phyloP scores from a whole-genome alignment of 2,113 vertebrate species.

The Isurus oxyrinchus region DNA sequence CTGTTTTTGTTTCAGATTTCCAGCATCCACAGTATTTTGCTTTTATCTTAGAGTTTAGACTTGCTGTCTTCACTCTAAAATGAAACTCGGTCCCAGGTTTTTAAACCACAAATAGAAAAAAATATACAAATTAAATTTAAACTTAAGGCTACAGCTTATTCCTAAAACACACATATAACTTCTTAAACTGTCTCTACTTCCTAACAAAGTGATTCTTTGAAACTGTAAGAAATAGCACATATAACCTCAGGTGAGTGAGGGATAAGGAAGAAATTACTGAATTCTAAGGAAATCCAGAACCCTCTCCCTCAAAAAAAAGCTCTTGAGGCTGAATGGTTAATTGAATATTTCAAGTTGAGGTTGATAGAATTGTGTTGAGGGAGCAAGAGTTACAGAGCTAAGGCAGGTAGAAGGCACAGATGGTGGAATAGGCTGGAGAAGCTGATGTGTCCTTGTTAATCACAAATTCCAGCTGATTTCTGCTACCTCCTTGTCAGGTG shows the following conservation, averaged over 20 bases:
- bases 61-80: too few relatives aligned
- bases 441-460: not conserved
- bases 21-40: too few relatives aligned
- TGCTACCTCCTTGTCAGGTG: not conserved
- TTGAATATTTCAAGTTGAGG: not conserved
- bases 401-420: not conserved
- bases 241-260: not conserved
- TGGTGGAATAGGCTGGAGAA: not conserved
- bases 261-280: not conserved
- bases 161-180: too few relatives aligned
- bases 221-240: not conserved
- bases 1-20: too few relatives aligned
- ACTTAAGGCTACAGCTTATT: too few relatives aligned
- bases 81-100: too few relatives aligned
- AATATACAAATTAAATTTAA: too few relatives aligned
- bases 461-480: not conserved
- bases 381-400: not conserved
- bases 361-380: not conserved
- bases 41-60: too few relatives aligned
- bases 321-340: not conserved
- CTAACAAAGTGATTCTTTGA: not conserved
- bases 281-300: not conserved
- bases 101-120: too few relatives aligned
- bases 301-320: not conserved
- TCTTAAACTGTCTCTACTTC: too few relatives aligned